Evolutionary conservation across 1,140 invertebrate species (phyloP), one percentile per base, ranked within the genome.

Genomic region (Globodera rostochiensis): DNA sequence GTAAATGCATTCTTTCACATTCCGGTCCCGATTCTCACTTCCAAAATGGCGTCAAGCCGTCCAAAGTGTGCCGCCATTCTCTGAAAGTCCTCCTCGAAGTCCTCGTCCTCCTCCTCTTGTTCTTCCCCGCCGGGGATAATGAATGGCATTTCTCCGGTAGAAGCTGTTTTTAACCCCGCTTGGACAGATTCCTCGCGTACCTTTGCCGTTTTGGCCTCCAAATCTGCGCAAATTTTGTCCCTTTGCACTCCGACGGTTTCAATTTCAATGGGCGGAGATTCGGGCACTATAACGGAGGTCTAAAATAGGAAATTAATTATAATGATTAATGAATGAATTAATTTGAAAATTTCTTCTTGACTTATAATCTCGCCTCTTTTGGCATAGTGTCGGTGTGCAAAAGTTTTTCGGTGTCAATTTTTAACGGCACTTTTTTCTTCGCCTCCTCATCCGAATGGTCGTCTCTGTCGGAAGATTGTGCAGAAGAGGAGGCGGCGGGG

Each of bases 351-450:
- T 15, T 36, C 5, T 82, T n/a, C 21, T 3, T 81, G 13, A 15
- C 3, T 45, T 8, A n/a, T 15, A 3, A 21, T 25, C 19, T 78
- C 25, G 3, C 21, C 60, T 69, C 45, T 50, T 64, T 50, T 6
- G 81, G 81, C 46, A 82, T 82, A n/a, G 46, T 74, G 80, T 82
- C 81, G 25, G 81, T 82, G 21, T 74, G 73, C 19, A 82, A 70
- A 47, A 82, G 60, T 71, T 82, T 77, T 25, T 81, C 79, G 21
- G 50, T 78, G 77, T 78, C 77, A 19, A 78, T 78, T 69, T 78
- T 78, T 47, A 78, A 49, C 66, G 77, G 57, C 76, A 69, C 49
- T 19, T 77, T 77, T 36, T 45, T 57, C n/a, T 47, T 70, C 5
- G 21, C 9, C 15, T 50, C 81, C 46, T 74, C 49, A 80, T 70